Evolutionary conservation across 2,113 vertebrate species (phyloP).

Genomic region (Oryzias javanicus): DNA sequence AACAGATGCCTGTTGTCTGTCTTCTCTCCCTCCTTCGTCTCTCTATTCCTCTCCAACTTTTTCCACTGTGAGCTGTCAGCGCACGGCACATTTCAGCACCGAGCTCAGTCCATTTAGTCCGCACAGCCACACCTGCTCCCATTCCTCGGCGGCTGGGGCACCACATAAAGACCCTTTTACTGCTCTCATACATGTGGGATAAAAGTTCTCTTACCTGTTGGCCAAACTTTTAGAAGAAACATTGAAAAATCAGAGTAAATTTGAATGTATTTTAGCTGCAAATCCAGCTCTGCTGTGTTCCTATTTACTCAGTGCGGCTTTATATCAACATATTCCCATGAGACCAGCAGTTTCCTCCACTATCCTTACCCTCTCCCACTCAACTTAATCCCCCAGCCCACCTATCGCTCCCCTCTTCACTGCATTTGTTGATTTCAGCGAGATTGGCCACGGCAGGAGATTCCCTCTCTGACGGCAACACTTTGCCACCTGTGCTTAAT

Average conservation of each 20-base stretch:
- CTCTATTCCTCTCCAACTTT: constrained; percentile 38
- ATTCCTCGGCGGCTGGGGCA: neutral
- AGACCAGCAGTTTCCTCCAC: constrained; percentile 16
- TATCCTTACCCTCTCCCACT: constrained; percentile 10
- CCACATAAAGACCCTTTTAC: neutral
- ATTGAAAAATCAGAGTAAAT: no score
- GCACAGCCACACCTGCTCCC: neutral
- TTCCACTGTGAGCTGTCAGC: constrained; percentile 45
- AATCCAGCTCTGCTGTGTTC: neutral
- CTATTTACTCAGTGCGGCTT: neutral
- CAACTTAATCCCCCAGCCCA: constrained; percentile 14
- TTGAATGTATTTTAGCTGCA: constrained; percentile 6
- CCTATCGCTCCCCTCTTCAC: constrained; percentile 23
- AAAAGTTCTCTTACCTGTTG: no score
- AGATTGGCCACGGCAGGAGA: constrained; percentile 77
- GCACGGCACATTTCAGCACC: constrained; percentile 38
- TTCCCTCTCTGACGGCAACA: constrained; percentile 67
- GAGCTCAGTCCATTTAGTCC: constrained; percentile 13
- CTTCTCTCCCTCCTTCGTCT: constrained; percentile 15
- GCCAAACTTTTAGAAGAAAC: no score
- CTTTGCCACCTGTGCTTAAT: constrained; percentile 70
- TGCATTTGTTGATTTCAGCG: constrained; percentile 61
- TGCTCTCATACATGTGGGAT: no score
- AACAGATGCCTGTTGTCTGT: constrained; percentile 61
- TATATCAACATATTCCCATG: constrained; percentile 38